A percentile compares a stretch with the other conserved stretches of the same genome.
Evolutionary conservation across 2,888 invertebrate species (phyloP).

Genomic region (Syrista parreyssii): DNA sequence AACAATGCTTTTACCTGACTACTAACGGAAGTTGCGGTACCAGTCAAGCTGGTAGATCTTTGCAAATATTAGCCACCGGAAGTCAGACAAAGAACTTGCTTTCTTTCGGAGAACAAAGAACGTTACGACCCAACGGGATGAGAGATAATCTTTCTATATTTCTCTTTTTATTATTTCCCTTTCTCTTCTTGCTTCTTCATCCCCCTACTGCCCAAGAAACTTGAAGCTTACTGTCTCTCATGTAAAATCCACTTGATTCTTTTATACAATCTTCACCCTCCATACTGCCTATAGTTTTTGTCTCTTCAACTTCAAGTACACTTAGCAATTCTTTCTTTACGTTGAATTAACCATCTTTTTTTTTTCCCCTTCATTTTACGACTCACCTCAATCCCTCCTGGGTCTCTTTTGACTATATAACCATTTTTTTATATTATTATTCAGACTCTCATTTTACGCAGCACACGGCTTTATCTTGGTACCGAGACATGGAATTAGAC

Average conservation of each 20-base stretch:
- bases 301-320: background rate
- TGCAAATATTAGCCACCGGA: background rate
- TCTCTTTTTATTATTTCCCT: background rate
- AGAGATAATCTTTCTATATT: background rate
- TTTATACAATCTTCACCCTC: background rate
- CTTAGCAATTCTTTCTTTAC: background rate
- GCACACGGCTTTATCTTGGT: too few species aligned
- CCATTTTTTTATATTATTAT: too few species aligned
- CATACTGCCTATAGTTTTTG: background rate
- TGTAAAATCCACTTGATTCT: background rate
- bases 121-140: background rate
- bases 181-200: background rate
- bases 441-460: too few species aligned
- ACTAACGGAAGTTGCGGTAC: background rate
- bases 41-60: background rate
- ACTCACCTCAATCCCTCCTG: background rate
- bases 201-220: background rate
- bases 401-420: background rate
- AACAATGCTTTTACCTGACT: background rate
- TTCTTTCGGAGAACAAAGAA: background rate
- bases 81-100: background rate
- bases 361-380: too few species aligned
- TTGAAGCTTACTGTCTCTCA: background rate
- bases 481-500: background rate
- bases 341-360: background rate